phyloP scores from a whole-genome alignment of 2,888 invertebrate genomes.

The Platycnemis pennipes region DNA sequence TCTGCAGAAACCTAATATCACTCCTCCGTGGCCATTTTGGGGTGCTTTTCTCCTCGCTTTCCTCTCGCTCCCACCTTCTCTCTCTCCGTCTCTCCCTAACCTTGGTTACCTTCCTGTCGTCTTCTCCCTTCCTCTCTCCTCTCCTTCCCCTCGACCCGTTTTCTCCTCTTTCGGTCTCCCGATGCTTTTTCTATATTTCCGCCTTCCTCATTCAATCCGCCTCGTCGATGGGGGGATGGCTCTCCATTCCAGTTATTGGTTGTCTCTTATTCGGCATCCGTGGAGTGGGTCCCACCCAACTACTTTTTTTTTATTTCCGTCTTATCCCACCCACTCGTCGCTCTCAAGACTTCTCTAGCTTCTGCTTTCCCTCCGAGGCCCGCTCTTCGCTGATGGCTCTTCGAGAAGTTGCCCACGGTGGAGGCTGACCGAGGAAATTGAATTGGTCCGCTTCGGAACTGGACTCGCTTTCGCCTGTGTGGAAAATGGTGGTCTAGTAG shows the following conservation, averaged over 20 bases:
- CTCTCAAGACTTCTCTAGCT: too few species aligned
- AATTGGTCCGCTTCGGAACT: neutral
- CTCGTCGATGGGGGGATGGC: neutral
- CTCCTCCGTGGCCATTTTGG: neutral
- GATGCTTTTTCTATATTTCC: neutral
- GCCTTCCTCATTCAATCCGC: neutral
- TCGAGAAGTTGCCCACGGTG: neutral
- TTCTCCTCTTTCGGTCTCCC: neutral
- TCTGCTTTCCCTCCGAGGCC: neutral
- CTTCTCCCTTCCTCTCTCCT: constrained; percentile 4
- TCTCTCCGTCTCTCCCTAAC: neutral
- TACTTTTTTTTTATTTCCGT: neutral
- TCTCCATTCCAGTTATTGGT: constrained; percentile 1
- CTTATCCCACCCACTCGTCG: neutral
- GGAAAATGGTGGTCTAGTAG: neutral
- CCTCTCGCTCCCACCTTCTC: neutral
- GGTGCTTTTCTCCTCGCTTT: neutral
- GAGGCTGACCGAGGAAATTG: constrained; percentile 5
- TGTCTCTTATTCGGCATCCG: constrained; percentile 7
- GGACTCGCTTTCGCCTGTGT: neutral
- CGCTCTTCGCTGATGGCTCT: neutral
- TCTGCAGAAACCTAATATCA: neutral
- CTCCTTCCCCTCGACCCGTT: neutral
- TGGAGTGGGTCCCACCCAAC: neutral
- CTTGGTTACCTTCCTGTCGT: neutral